Percentiles rank a stretch among this genome's conserved stretches.
Conservation (phyloP, 2,113 vertebrate genomes). For the Otis tarda region DNA sequence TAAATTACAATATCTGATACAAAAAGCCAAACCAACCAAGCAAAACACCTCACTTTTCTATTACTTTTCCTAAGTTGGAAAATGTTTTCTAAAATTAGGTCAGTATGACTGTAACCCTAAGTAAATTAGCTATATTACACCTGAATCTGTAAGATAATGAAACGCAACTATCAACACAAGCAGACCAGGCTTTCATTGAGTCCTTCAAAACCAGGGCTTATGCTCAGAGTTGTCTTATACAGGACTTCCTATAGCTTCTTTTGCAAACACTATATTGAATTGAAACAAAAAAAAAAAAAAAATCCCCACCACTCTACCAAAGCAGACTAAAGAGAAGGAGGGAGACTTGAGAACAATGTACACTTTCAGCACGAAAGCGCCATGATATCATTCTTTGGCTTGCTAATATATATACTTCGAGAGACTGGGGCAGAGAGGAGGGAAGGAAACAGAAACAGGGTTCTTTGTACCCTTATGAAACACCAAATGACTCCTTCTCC, state of each 20-base stretch:
- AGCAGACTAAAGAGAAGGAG: neutral
- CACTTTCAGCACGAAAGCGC: slow-evolving; percentile 53
- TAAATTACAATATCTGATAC: neutral
- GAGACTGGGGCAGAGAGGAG: neutral
- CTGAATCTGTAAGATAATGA: neutral
- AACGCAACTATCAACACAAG: neutral
- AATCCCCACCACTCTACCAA: neutral
- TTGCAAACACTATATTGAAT: neutral
- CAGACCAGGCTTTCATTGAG: neutral
- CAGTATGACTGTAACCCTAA: neutral
- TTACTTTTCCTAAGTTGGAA: neutral
- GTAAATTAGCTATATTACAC: neutral
- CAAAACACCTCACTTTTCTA: neutral
- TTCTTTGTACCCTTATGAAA: slow-evolving; percentile 26
- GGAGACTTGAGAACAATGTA: slow-evolving; percentile 21
- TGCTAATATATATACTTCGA: neutral
- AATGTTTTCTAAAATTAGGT: neutral
- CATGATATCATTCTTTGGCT: slow-evolving; percentile 42
- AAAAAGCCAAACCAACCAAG: neutral
- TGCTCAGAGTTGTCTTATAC: neutral
- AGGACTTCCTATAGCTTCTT: neutral
- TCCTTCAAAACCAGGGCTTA: neutral
- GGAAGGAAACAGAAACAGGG: slow-evolving; percentile 10
- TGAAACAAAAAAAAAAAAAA: neutral
- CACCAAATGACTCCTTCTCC: neutral